Conservation (phyloP, 2,888 invertebrate species). For the Phalera bucephala region DNA sequence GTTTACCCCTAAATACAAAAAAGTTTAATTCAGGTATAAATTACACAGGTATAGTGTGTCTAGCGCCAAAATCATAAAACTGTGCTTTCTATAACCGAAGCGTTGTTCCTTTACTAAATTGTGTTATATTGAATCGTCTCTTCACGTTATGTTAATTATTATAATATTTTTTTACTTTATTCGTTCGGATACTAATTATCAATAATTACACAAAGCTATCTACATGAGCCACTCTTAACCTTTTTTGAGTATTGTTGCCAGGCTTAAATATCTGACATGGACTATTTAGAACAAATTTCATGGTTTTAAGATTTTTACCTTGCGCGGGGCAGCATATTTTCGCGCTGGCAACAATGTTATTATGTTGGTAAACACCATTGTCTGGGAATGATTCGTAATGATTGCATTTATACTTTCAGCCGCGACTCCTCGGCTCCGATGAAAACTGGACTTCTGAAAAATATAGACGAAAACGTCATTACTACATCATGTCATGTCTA, state of each 20-base stretch:
- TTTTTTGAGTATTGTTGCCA: conserved; percentile 49
- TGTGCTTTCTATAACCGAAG: conserved; percentile 62
- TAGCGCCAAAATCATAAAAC: conserved; percentile 59
- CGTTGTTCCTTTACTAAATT: conserved; percentile 47
- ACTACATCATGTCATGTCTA: too few relatives aligned
- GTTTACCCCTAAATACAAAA: conserved; percentile 50
- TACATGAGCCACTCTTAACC: conserved; percentile 76
- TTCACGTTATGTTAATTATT: conserved; percentile 54
- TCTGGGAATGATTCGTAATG: conserved; percentile 77
- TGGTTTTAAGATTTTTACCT: conserved; percentile 25
- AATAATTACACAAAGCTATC: conserved; percentile 82
- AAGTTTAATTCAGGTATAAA: conserved; percentile 53
- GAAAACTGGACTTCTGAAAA: conserved; percentile 64
- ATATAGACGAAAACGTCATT: background rate
- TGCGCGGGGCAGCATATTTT: conserved; percentile 35
- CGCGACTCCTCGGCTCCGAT: conserved; percentile 61
- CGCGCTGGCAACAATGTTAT: conserved; percentile 52
- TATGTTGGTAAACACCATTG: conserved; percentile 57
- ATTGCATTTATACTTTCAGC: conserved; percentile 65
- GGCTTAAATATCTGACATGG: conserved; percentile 31
- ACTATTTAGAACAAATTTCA: conserved; percentile 22
- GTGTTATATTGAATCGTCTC: conserved; percentile 50
- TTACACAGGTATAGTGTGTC: conserved; percentile 52
- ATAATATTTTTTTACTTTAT: conserved; percentile 46
- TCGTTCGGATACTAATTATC: conserved; percentile 77